These are phyloP conservation scores for Aleiodes alternator DNA, from an alignment of 2,888 invertebrate species.

Conservation along the genomic window DNA sequence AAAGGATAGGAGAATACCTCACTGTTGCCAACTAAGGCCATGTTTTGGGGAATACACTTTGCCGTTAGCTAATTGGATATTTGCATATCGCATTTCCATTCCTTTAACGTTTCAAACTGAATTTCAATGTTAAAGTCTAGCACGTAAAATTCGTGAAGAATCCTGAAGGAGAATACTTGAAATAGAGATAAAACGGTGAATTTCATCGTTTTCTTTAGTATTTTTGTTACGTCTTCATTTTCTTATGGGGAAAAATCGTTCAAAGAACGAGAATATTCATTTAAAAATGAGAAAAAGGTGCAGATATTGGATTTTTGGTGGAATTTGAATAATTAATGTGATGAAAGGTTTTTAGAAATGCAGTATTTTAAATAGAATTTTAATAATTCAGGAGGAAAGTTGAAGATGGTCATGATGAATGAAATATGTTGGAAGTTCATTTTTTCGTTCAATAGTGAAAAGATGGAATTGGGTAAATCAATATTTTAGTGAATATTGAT, in stretches of 20 bases:
- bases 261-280: not conserved
- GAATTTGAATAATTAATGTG: too few relatives aligned
- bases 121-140: constrained; percentile 11
- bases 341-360: too few relatives aligned
- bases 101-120: constrained; percentile 34
- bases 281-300: not conserved
- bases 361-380: too few relatives aligned
- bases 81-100: constrained; percentile 48
- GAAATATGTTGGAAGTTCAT: too few relatives aligned
- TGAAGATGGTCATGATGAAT: too few relatives aligned
- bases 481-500: too few relatives aligned
- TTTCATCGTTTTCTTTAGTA: not conserved
- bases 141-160: constrained; percentile 20
- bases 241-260: not conserved
- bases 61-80: constrained; percentile 46
- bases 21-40: constrained; percentile 26
- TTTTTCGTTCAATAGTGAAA: too few relatives aligned
- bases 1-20: not conserved
- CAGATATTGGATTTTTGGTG: too few relatives aligned
- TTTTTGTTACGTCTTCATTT: not conserved
- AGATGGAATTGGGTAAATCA: too few relatives aligned
- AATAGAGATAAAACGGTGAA: constrained; percentile 9
- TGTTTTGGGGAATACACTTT: constrained; percentile 12
- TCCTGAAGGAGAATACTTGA: constrained; percentile 11
- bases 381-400: too few relatives aligned